These are phyloP conservation scores for Plectus sambesii DNA, from an alignment of 1,140 invertebrate species.

Conservation along the genomic window DNA sequence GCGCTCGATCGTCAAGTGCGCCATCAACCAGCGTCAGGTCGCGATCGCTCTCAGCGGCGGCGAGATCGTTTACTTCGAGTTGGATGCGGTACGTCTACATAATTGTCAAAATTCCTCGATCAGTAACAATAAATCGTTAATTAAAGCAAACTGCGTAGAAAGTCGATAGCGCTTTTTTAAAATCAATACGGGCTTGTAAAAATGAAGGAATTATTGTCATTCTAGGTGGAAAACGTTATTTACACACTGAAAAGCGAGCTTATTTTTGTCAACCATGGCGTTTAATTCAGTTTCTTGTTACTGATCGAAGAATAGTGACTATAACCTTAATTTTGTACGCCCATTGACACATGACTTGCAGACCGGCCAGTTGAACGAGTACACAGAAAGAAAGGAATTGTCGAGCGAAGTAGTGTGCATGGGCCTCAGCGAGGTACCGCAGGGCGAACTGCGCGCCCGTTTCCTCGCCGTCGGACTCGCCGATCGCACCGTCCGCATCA, in stretches of 20 bases:
- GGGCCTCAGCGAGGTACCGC: constrained; percentile 85
- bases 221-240: no score
- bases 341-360: constrained; percentile 45
- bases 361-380: constrained; percentile 95
- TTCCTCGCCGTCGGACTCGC: constrained; percentile 91
- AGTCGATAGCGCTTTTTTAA: constrained; percentile 39
- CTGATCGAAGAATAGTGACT: no score
- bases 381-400: constrained; percentile 91
- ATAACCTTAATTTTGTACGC: no score
- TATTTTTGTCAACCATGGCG: no score
- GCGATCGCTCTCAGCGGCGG: constrained; percentile 94
- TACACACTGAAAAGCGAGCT: no score
- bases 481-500: constrained; percentile 92
- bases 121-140: no score
- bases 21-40: constrained; percentile 94
- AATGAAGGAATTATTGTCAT: no score
- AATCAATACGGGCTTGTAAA: no score
- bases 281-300: no score
- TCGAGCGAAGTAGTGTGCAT: constrained; percentile 93
- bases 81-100: constrained; percentile 71
- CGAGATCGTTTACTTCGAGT: constrained; percentile 98
- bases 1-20: constrained; percentile 91
- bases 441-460: constrained; percentile 83
- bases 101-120: constrained; percentile 11
- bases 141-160: constrained; percentile 31